Evolutionary conservation across 1,140 invertebrate species (phyloP).

Genomic region (Tyrophagus putrescentiae): DNA sequence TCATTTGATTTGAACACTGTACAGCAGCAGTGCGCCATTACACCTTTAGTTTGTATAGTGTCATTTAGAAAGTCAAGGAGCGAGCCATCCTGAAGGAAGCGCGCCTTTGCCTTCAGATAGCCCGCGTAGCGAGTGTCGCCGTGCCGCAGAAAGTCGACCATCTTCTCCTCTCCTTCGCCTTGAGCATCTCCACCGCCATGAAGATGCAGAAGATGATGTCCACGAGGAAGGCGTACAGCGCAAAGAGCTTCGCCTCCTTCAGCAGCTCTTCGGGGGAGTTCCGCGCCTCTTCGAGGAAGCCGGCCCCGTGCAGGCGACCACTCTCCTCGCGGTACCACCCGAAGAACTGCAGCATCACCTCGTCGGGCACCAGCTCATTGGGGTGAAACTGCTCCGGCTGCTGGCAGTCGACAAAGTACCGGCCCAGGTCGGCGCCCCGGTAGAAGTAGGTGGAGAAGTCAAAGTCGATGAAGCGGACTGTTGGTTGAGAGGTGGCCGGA

Average conservation of each 20-base stretch:
- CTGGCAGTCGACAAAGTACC: not conserved
- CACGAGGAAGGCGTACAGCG: not conserved
- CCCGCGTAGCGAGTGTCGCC: not conserved
- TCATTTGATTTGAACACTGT: no score
- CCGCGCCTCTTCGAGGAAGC: not conserved
- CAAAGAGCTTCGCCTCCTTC: not conserved
- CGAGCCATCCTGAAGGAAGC: not conserved
- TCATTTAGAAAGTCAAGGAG: conserved; percentile 30
- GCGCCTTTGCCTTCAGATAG: not conserved
- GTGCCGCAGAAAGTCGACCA: not conserved
- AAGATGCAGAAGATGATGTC: not conserved
- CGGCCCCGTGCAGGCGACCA: not conserved
- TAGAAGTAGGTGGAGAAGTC: not conserved
- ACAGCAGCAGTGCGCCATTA: no score
- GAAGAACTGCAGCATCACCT: not conserved
- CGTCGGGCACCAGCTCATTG: not conserved
- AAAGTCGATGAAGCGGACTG: not conserved
- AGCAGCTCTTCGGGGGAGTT: not conserved
- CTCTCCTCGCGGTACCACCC: not conserved
- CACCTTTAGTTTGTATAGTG: no score
- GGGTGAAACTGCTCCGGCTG: not conserved
- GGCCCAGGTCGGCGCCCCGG: not conserved
- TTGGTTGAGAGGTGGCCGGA: not conserved
- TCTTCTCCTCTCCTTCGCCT: not conserved
- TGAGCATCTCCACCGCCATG: not conserved